Evolutionary conservation across 2,797 vertebrate genomes (phyloP).

Genomic region (Melanotaenia parkinsoni): DNA sequence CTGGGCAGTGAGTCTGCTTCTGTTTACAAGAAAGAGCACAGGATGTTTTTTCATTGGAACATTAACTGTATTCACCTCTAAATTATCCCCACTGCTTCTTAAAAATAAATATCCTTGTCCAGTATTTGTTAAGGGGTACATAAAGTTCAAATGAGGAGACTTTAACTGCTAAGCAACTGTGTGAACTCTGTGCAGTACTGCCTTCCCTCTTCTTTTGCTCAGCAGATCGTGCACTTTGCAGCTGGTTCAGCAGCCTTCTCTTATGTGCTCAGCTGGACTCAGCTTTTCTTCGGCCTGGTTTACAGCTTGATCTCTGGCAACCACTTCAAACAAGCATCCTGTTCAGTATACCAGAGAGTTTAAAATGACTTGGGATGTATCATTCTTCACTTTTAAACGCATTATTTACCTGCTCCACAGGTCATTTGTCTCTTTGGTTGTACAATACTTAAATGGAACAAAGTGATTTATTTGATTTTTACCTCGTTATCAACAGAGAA

Average conservation of each 20-base stretch:
- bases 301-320: constrained; percentile 50
- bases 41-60: constrained; percentile 16
- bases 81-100: constrained; percentile 13
- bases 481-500: background rate
- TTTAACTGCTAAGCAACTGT: constrained; percentile 6
- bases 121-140: constrained; percentile 1
- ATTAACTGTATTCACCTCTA: constrained; percentile 20
- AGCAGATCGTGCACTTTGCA: constrained; percentile 41
- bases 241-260: constrained; percentile 40
- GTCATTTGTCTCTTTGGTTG: background rate
- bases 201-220: constrained; percentile 28
- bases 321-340: constrained; percentile 54
- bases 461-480: background rate
- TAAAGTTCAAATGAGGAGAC: constrained; percentile 18
- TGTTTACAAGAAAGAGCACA: constrained; percentile 60
- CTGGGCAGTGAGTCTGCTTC: constrained; percentile 32
- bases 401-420: background rate
- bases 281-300: constrained; percentile 42
- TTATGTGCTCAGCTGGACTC: constrained; percentile 68
- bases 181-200: constrained; percentile 27
- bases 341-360: constrained; percentile 25
- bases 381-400: background rate
- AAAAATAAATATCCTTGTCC: background rate
- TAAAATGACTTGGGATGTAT: constrained; percentile 20
- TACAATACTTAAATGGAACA: background rate